phyloP scores from a whole-genome alignment of 2,888 invertebrate genomes.

The Sialis lutaria region DNA sequence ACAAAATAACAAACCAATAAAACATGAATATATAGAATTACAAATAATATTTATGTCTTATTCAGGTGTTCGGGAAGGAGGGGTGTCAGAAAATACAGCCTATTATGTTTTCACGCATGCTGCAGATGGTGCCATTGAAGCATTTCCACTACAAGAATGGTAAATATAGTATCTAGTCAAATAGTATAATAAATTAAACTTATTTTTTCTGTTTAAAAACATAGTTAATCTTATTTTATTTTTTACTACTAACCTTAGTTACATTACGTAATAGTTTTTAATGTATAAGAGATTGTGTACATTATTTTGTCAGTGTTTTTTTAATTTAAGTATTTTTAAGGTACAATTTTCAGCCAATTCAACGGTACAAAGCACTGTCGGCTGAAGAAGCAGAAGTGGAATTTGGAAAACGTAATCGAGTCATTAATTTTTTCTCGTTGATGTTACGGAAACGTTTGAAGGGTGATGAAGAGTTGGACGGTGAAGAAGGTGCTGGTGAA shows the following conservation, averaged over 20 bases:
- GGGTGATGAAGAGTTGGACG: conserved; percentile 42
- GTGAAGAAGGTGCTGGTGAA: conserved; percentile 41
- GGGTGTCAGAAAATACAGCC: conserved; percentile 89
- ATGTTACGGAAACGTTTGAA: conserved; percentile 83
- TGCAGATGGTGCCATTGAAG: conserved; percentile 87
- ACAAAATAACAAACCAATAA: no score
- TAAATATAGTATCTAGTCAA: conserved; percentile 17
- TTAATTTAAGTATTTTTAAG: conserved; percentile 20
- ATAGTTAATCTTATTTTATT: conserved; percentile 16
- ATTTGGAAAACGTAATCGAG: conserved; percentile 86
- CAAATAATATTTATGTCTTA: neutral
- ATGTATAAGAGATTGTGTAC: neutral
- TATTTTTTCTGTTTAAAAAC: no score
- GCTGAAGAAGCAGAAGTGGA: conserved; percentile 98
- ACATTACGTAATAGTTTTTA: neutral
- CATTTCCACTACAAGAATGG: conserved; percentile 92
- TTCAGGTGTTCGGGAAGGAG: conserved; percentile 79
- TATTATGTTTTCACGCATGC: conserved; percentile 98
- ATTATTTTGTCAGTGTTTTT: conserved; percentile 18
- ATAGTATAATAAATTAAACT: no score
- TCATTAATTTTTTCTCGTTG: conserved; percentile 87
- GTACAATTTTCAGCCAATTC: conserved; percentile 81
- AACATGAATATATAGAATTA: neutral
- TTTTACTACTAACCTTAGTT: neutral
- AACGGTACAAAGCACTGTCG: conserved; percentile 82